A percentile compares a stretch with the other conserved stretches of the same genome.
phyloP scores from a whole-genome alignment of 2,113 vertebrate species.

The Labeo rohita region DNA sequence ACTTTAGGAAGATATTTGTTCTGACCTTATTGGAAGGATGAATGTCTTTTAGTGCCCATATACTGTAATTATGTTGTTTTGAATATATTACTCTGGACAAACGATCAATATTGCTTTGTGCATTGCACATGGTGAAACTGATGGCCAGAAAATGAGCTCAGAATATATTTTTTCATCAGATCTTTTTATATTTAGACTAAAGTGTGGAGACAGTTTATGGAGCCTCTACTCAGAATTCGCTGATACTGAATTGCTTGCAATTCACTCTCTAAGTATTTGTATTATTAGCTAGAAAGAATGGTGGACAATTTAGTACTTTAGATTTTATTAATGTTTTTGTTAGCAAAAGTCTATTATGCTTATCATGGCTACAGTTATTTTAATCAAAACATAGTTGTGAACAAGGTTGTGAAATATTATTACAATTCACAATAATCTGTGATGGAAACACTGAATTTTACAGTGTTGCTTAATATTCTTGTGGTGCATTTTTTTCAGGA shows the following conservation, averaged over 20 bases:
- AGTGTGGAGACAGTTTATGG: conserved; percentile 53
- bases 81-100: not conserved
- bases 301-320: not conserved
- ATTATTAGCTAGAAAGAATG: not conserved
- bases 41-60: not conserved
- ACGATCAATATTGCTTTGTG: conserved; percentile 1
- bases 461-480: not conserved
- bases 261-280: not conserved
- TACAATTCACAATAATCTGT: not conserved
- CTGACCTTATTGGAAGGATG: conserved; percentile 10
- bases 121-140: not conserved
- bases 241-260: not conserved
- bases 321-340: not conserved
- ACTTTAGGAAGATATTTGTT: conserved; percentile 22
- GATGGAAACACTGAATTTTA: not conserved
- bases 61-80: not conserved
- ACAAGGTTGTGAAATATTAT: too few relatives aligned
- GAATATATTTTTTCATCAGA: conserved; percentile 15
- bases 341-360: too few relatives aligned
- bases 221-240: conserved; percentile 62
- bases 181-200: conserved; percentile 39
- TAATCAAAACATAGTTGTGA: too few relatives aligned
- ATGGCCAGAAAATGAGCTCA: not conserved
- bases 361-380: not conserved
- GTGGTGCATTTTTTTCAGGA: too few relatives aligned